Conservation (phyloP, 2,113 vertebrate species). For the Hemicordylus capensis region DNA sequence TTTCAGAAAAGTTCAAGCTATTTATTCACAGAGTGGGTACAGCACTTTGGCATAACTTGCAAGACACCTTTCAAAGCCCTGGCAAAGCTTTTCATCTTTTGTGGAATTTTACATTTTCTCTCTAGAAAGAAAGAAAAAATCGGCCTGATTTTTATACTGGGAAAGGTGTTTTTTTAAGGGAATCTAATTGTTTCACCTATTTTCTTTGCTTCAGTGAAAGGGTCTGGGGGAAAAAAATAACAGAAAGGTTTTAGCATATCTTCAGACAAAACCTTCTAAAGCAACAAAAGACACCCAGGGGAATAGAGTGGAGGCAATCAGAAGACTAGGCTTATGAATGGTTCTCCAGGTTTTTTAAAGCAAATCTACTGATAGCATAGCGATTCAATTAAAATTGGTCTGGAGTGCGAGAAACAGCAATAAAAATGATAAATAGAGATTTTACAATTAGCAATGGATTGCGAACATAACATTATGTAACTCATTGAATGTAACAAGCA, state of each 20-base stretch:
- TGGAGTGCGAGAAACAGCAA: not conserved
- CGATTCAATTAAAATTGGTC: not conserved
- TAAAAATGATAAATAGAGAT: not conserved
- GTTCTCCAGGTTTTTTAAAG: not conserved
- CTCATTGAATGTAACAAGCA: not conserved
- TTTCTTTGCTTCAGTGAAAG: slow-evolving; percentile 29
- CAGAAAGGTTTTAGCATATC: not conserved
- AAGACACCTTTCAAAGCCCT: slow-evolving; percentile 10
- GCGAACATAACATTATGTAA: slow-evolving; percentile 11
- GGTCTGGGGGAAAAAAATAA: not conserved
- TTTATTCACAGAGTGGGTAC: not conserved
- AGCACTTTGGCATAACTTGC: slow-evolving; percentile 9
- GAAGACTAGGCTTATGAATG: slow-evolving; percentile 1
- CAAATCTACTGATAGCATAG: not conserved
- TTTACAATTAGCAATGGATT: not conserved
- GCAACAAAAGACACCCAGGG: slow-evolving; percentile 6
- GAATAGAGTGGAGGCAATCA: not conserved
- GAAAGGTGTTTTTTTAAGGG: not conserved
- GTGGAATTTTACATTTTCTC: not conserved
- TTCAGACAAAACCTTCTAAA: slow-evolving; percentile 8
- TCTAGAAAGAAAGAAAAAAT: not conserved
- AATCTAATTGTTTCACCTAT: not conserved
- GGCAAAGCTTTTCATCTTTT: not conserved
- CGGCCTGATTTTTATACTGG: not conserved
- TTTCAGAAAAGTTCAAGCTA: slow-evolving; percentile 12